These are phyloP conservation scores for Rutpela maculata DNA, from an alignment of 2,888 invertebrate genomes.

Conservation along the genomic window DNA sequence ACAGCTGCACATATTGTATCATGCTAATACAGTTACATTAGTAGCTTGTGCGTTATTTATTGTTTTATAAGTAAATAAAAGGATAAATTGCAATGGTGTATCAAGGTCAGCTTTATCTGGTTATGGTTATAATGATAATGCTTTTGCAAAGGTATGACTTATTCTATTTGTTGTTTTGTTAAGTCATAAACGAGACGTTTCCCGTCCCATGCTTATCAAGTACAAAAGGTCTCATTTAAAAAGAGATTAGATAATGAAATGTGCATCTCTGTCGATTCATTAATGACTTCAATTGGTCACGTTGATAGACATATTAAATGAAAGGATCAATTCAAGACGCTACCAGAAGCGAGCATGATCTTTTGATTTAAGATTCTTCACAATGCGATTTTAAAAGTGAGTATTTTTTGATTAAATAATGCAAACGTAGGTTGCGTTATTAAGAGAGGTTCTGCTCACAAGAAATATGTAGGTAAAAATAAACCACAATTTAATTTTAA, in stretches of 20 bases:
- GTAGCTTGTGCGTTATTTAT: not conserved
- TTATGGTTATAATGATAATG: slow-evolving; percentile 7
- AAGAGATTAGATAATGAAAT: not conserved
- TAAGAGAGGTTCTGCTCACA: too few relatives aligned
- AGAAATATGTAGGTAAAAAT: too few relatives aligned
- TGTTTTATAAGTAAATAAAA: not conserved
- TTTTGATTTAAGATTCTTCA: too few relatives aligned
- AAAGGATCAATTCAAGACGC: too few relatives aligned
- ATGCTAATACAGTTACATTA: not conserved
- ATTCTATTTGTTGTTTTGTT: slow-evolving; percentile 17
- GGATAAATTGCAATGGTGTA: not conserved
- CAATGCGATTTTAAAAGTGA: too few relatives aligned
- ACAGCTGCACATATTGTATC: not conserved
- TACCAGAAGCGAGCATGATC: too few relatives aligned
- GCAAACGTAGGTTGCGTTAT: too few relatives aligned
- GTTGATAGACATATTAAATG: not conserved
- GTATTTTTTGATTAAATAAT: too few relatives aligned
- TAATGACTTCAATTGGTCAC: not conserved
- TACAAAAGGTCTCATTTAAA: not conserved
- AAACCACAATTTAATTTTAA: too few relatives aligned
- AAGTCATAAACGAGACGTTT: slow-evolving; percentile 23
- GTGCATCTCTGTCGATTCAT: not conserved
- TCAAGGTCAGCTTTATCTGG: slow-evolving; percentile 7
- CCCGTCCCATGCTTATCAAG: slow-evolving; percentile 13
- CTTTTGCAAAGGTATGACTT: slow-evolving; percentile 17